Base-by-base conservation (phyloP, 2,888 invertebrate species). In the Orthonevra nobilis region DNA sequence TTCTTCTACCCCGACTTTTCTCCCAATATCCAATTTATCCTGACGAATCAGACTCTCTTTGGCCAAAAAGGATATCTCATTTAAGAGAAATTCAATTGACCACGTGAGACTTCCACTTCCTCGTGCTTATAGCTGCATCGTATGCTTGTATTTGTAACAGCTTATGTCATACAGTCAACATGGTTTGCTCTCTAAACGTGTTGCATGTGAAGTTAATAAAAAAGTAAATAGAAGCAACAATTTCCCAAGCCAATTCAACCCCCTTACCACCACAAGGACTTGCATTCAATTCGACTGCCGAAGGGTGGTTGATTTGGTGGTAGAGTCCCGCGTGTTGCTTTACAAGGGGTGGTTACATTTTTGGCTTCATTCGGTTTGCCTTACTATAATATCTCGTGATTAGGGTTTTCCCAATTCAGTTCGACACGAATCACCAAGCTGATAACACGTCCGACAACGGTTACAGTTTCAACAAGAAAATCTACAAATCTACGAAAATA, bases 141-240 rank as follows among this genome's bases (percentile, higher is more conserved):
- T n/a, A n/a, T n/a, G n/a, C n/a, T n/a, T n/a, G n/a, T 63, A 36
- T n/a, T 6, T 20, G 23, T 54, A 46, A 38, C 15, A 38, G 38
- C 64, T 46, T 23, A 23, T 20, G 4, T 17, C 23, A 23, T 5
- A 23, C 23, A 40, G 7, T 7, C 6, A 1, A 6, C 20, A 23
- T n/a, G n/a, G n/a, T n/a, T n/a, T n/a, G n/a, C n/a, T 15, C 14
- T 46, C 74, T 10, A 58, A 58, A 72, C 77, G 56, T 79, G 79
- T 73, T 73, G 73, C 79, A 50, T 54, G 66, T 40, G 42, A 63
- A 56, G 54, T 63, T 54, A 79, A 66, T 79, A 60, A 73, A 66
- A 36, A 36, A 60, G 66, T 68, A 79, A 68, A 79, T 68, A 79
- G 73, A 79, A 74, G 74, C 81, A 81, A 81, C 81, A 81, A 81